Evolutionary conservation across 2,113 vertebrate genomes (phyloP), one percentile per base, ranked within the genome.

Genomic region (Caloenas nicobarica): DNA sequence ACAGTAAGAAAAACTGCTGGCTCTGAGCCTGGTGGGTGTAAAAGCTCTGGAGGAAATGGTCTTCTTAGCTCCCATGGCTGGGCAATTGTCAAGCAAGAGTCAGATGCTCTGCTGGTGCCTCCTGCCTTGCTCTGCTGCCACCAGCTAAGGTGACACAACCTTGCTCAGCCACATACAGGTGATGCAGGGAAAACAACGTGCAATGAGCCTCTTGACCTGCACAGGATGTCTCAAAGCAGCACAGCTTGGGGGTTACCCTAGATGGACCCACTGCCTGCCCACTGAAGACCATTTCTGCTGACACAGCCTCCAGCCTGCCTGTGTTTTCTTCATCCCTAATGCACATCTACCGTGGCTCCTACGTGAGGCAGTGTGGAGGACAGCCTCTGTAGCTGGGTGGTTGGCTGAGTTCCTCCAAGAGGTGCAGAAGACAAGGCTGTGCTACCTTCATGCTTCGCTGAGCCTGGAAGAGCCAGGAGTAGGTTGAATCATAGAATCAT

Each of bases 391-490:
- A 53, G 56, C 21, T 57, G 56, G 48, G 26, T 73, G 40, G 23
- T 23, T 13, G 50, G 79, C 0, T 13, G 46, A 68, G 17, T n/a
- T 86, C 61, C 58, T 64, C 21, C 40, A n/a, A 62, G 69, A 66
- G 40, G 22, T 84, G 51, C 26, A 73, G 36, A 61, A 53, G 28
- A 34, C 0, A 0, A 77, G 14, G 31, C 15, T 25, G 0, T n/a
- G 38, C 38, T 50, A 16, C 24, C 46, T 70, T 69, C 18, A 3
- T 36, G 50, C 11, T 85, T 54, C 44, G 16, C 48, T 82, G 76
- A 88, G 42, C 29, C 38, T 51, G 56, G 42, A 88, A 87, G 72
- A 77, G 33, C 18, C 74, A 70, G 38, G 26, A 73, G 23, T 38
- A 60, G 42, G 33, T 38, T 68, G 57, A 82, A 71, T n/a, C 57